Percentiles rank a stretch among this genome's conserved stretches.
These are phyloP conservation scores for Thunnus albacares DNA, from an alignment of 2,797 vertebrate species.

Conservation along the genomic window DNA sequence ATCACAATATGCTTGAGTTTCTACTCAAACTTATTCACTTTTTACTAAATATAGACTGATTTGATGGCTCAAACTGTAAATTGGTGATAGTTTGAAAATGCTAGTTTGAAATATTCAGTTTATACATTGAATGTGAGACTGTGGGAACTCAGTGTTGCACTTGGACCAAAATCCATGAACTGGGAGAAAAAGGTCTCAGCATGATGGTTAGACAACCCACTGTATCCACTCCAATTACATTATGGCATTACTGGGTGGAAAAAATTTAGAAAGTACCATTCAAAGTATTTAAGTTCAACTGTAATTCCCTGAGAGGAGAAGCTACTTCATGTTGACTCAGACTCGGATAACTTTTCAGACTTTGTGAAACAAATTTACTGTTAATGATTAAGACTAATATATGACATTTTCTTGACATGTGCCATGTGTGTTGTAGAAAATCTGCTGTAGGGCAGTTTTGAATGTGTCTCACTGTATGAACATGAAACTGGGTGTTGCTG, in stretches of 20 bases:
- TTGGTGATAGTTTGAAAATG: background rate
- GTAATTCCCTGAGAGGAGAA: background rate
- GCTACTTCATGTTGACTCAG: background rate
- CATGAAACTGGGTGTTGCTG: background rate
- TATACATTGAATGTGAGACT: background rate
- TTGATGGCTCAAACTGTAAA: background rate
- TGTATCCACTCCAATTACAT: slow-evolving; percentile 9
- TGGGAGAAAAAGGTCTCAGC: slow-evolving; percentile 26
- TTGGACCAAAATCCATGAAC: slow-evolving; percentile 23
- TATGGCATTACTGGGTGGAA: slow-evolving; percentile 3
- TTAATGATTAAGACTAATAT: background rate
- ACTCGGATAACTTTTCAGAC: too few species aligned
- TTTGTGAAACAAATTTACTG: background rate
- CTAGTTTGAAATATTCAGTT: background rate
- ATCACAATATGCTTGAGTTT: background rate
- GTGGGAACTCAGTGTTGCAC: slow-evolving; percentile 20
- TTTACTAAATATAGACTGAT: slow-evolving; percentile 17
- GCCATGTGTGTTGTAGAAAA: background rate
- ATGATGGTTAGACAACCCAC: slow-evolving; percentile 5
- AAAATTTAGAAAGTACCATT: background rate
- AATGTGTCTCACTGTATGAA: background rate
- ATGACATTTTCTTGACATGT: background rate
- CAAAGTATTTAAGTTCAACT: background rate
- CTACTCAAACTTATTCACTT: background rate
- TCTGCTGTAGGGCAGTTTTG: background rate